Evolutionary conservation across 2,888 invertebrate species (phyloP), one percentile per base, ranked within the genome.

Genomic region (Biston betularia): DNA sequence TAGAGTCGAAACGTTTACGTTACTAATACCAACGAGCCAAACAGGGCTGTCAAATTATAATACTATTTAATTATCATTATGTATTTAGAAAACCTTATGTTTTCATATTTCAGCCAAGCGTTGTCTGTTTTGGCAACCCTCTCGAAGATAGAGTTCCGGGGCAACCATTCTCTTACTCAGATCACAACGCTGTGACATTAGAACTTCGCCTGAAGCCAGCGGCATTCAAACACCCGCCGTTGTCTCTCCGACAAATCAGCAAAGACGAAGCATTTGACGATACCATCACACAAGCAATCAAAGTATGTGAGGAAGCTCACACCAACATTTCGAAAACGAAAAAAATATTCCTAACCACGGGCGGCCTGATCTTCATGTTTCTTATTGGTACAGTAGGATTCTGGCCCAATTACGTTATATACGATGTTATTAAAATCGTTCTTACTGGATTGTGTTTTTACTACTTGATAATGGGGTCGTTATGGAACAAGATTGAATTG

Each of bases 151-250:
- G 96, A 77, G 96, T 98, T 45, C 97, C 97, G 0, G 95, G 94
- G 33, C 89, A 95, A 72, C 83, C 92, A 60, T 97, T 96, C 78
- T 98, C 98, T 77, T 98, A 96, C 88, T 98, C 98, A 0, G 98
- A 98, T 86, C 98, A 98, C 85, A 98, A 98, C 89, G 98, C 97
- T 12, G 96, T 98, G 8, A 89, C 95, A 68, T 95, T 96, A 8
- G 95, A 91, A 74, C 63, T 95, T 9, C 76, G 75, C 40, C 54
- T 92, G 0, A 84, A 74, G 63, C 75, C 75, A 12, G 69, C 72
- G 0, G 74, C 75, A 8, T 68, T 68, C 24, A 83, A 80, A 63
- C 54, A 48, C 38, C 60, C 67, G 9, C 35, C 45, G 0, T 54
- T 52, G 0, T 68, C 59, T 6, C 64, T 76, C 62, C 79, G 75